A percentile compares a stretch with the other conserved stretches of the same genome.
Conservation (phyloP, 1,140 invertebrate genomes). For the Bombus pyrosoma region DNA sequence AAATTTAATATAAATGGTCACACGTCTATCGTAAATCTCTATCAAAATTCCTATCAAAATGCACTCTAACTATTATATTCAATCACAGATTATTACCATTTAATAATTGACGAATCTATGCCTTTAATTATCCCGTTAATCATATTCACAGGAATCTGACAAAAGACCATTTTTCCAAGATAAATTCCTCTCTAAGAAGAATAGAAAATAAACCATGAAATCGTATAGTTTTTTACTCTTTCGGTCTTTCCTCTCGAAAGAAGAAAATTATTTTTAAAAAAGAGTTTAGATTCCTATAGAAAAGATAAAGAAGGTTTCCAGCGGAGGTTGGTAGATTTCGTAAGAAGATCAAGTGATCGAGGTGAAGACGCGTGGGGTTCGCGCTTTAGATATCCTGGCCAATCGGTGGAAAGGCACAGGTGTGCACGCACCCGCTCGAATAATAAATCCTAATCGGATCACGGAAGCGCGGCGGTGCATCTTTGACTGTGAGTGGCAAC, state of each 20-base stretch:
- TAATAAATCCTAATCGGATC: slow-evolving; percentile 57
- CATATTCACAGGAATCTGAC: no score
- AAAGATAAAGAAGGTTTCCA: no score
- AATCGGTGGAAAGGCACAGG: slow-evolving; percentile 48
- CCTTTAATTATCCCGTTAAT: no score
- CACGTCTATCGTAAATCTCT: no score
- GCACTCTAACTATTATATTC: no score
- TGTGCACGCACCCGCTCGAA: slow-evolving; percentile 44
- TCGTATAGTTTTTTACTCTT: background rate
- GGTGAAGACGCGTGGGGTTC: slow-evolving; percentile 11
- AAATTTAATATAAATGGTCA: no score
- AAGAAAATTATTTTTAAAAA: background rate
- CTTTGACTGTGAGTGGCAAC: slow-evolving; percentile 33
- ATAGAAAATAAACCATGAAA: background rate
- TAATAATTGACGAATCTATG: no score
- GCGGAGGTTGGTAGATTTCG: background rate
- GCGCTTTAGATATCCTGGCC: slow-evolving; percentile 32
- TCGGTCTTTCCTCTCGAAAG: background rate
- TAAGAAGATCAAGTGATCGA: slow-evolving; percentile 11
- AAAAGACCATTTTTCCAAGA: no score
- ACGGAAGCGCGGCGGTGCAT: slow-evolving; percentile 38
- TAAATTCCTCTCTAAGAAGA: no score
- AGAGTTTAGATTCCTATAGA: no score
- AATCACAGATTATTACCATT: no score
- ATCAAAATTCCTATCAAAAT: no score